Evolutionary conservation across 2,113 vertebrate genomes (phyloP), one percentile per base, ranked within the genome.

Genomic region (Dendropsophus ebraccatus): DNA sequence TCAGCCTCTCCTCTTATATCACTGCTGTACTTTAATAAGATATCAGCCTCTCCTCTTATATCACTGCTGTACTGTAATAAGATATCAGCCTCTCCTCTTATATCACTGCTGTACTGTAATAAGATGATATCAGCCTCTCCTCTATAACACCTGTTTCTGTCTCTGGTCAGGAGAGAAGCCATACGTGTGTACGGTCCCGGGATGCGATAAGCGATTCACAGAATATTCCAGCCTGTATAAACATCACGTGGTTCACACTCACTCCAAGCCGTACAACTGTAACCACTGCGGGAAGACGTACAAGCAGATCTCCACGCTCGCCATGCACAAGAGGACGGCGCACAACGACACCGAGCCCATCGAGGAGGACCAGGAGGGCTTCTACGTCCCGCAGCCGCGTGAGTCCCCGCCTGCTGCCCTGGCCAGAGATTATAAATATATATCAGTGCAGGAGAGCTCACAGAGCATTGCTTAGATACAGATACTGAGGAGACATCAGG

Each of bases 191-290:
- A 98, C 97, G 41, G 97, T 99, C 84, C 97, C 97, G 80, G 98
- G 98, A 23, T 99, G 98, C 91, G 98, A 99, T 87, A 99, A 99
- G 92, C 97, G 98, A 85, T 99, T 99, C 92, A 99, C 98, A 12
- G 98, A 99, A 89, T 99, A 99, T 92, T 99, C 98, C 89, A 99
- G 98, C 92, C 94, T 99, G 87, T 99, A 99, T 90, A 99, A 99
- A 90, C 98, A 99, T 90, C 98, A 99, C 52, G 98, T 99, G 70
- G 98, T 99, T 88, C 98, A 99, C 85, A 99, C 97, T 5, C 98
- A 98, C 85, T 99, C 97, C 91, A 99, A 99, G 93, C 98, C 98
- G 8, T 99, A 99, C 91, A 99, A 96, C 95, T 99, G 98, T 90
- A 99, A 99, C 91, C 97, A 99, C 89, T 99, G 98, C 76, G 98